Conservation (phyloP, 1,140 invertebrate genomes). For the Ips typographus region DNA sequence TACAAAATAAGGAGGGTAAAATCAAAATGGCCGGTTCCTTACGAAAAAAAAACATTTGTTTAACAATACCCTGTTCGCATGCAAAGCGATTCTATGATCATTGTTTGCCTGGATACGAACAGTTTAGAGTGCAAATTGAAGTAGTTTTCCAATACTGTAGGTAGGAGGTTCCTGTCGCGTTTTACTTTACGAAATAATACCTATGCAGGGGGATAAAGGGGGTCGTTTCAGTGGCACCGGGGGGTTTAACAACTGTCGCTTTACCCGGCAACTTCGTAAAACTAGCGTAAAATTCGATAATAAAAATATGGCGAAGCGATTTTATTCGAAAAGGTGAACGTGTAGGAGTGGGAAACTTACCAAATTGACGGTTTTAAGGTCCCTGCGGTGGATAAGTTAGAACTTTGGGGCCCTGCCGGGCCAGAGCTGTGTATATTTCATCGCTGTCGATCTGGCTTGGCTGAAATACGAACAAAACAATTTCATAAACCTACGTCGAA, state of each 20-base stretch:
- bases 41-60: too few species aligned
- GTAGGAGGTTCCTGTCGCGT: conserved; percentile 7
- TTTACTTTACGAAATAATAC: conserved; percentile 23
- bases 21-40: too few species aligned
- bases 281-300: conserved; percentile 19
- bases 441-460: conserved; percentile 34
- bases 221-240: conserved; percentile 13
- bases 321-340: background rate
- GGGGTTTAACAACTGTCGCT: conserved; percentile 15
- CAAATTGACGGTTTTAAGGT: background rate
- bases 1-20: too few species aligned
- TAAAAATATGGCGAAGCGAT: conserved; percentile 13
- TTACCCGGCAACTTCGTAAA: conserved; percentile 19
- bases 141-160: conserved; percentile 19
- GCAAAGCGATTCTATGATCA: background rate
- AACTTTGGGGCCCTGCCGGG: conserved; percentile 43
- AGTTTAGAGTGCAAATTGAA: conserved; percentile 25
- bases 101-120: conserved; percentile 19
- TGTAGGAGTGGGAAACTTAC: conserved; percentile 3
- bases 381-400: conserved; percentile 33
- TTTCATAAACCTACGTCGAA: conserved; percentile 2
- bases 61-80: too few species aligned
- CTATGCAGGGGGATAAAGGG: conserved; percentile 9
- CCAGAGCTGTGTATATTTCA: conserved; percentile 41
- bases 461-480: conserved; percentile 30